These are phyloP conservation scores for Nysson spinosus DNA, from an alignment of 2,888 invertebrate genomes.

Conservation along the genomic window DNA sequence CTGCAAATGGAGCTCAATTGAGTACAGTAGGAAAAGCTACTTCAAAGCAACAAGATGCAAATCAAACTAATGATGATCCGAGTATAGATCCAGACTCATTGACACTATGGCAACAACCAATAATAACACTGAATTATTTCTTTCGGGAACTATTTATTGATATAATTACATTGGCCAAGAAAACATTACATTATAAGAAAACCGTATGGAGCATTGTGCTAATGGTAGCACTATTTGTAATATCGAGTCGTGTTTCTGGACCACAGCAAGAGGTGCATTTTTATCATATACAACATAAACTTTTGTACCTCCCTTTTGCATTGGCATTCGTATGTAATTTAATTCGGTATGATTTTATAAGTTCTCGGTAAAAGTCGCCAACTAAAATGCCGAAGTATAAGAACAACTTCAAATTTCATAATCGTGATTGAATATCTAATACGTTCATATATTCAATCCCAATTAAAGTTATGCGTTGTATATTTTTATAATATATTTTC, in stretches of 20 bases:
- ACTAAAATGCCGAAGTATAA: too few relatives aligned
- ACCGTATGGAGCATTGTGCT: conserved; percentile 70
- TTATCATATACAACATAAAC: neutral
- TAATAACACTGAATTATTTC: conserved; percentile 74
- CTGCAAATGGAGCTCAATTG: conserved; percentile 64
- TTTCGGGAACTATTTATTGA: conserved; percentile 72
- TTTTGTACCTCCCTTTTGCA: too few relatives aligned
- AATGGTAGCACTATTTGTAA: conserved; percentile 68
- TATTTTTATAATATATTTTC: conserved; percentile 9
- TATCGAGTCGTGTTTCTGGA: conserved; percentile 69
- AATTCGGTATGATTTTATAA: too few relatives aligned
- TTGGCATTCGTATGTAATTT: too few relatives aligned
- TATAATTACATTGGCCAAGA: conserved; percentile 69
- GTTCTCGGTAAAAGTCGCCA: too few relatives aligned
- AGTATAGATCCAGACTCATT: conserved; percentile 70
- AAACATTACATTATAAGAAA: conserved; percentile 69
- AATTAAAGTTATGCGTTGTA: too few relatives aligned
- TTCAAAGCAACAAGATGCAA: conserved; percentile 25
- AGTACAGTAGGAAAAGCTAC: conserved; percentile 29
- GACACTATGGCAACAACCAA: conserved; percentile 74
- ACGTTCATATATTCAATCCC: too few relatives aligned
- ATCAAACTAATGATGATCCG: conserved; percentile 37
- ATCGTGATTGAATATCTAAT: too few relatives aligned
- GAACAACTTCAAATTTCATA: too few relatives aligned
- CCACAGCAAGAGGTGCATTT: conserved; percentile 72